phyloP scores from a whole-genome alignment of 2,113 vertebrate genomes.

The Xiphorhynchus elegans region DNA sequence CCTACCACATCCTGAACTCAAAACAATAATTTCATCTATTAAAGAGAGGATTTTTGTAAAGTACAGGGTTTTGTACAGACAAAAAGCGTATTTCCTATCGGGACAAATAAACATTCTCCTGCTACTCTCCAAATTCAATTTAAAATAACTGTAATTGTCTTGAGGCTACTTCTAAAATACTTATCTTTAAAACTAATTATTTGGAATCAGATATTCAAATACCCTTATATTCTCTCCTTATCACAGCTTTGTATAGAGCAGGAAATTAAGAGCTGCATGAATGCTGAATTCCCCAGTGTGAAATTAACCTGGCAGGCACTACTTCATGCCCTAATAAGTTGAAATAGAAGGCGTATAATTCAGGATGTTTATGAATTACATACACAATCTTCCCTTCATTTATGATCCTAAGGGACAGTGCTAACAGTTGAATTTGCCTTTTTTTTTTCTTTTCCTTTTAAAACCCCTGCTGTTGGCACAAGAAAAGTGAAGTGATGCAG shows the following conservation, averaged over 20 bases:
- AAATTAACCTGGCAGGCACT: slow-evolving; percentile 54
- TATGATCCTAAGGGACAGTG: slow-evolving; percentile 37
- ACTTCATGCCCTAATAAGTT: slow-evolving; percentile 62
- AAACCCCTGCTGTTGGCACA: not conserved
- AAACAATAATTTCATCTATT: not conserved
- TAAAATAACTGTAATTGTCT: not conserved
- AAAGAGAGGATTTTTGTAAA: slow-evolving; percentile 13
- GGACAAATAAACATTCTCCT: not conserved
- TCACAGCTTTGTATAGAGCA: slow-evolving; percentile 7
- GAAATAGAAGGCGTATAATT: slow-evolving; percentile 44
- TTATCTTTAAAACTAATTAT: not conserved
- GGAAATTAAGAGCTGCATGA: slow-evolving; percentile 43
- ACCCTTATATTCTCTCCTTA: not conserved
- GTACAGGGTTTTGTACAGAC: not conserved
- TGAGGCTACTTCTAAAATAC: not conserved
- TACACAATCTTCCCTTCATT: slow-evolving; percentile 36
- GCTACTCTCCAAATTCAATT: not conserved
- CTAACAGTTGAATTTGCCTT: slow-evolving; percentile 25
- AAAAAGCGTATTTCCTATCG: not conserved
- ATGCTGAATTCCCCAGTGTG: not conserved
- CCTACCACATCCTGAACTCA: slow-evolving; percentile 18
- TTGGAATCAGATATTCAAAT: slow-evolving; percentile 21
- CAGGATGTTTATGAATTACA: slow-evolving; percentile 57
- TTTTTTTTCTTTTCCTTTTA: not conserved
- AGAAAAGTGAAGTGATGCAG: slow-evolving; percentile 1